phyloP scores from a whole-genome alignment of 2,113 vertebrate species.

The Rhineura floridana region DNA sequence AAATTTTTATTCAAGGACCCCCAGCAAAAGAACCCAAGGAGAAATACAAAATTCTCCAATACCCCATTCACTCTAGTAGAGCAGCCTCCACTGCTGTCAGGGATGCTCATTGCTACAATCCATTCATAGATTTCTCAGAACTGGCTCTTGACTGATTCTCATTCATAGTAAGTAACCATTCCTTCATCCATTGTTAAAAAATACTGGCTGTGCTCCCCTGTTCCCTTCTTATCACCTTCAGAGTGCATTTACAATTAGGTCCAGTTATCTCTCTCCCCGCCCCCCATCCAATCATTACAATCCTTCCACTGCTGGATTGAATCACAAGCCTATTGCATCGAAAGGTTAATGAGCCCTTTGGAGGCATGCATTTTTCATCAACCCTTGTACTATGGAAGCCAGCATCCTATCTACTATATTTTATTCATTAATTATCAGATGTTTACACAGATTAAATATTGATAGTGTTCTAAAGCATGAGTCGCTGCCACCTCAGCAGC shows the following conservation, averaged over 20 bases:
- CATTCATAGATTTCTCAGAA: neutral
- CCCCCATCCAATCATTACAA: neutral
- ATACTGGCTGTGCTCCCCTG: neutral
- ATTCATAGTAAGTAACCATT: neutral
- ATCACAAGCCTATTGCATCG: neutral
- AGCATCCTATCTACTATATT: constrained; percentile 34
- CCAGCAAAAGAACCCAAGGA: too few relatives aligned
- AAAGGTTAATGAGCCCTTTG: constrained; percentile 22
- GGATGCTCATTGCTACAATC: neutral
- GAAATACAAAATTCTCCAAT: too few relatives aligned
- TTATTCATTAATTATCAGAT: constrained; percentile 50
- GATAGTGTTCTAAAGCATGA: constrained; percentile 11
- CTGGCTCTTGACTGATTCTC: fast-evolving
- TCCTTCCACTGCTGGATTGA: neutral
- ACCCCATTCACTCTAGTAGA: too few relatives aligned
- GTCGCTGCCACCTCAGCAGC: neutral
- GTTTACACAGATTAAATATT: constrained; percentile 47
- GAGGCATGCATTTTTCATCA: constrained; percentile 37
- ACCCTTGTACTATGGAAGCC: neutral
- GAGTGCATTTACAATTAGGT: neutral
- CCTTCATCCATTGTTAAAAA: neutral
- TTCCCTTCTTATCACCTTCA: constrained; percentile 10
- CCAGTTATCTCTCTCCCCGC: neutral
- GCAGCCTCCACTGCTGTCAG: neutral
- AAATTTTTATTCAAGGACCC: too few relatives aligned